A percentile compares a stretch with the other conserved stretches of the same genome.
Evolutionary conservation across 1,140 invertebrate genomes (phyloP).

Genomic region (Platyscapa corneri): DNA sequence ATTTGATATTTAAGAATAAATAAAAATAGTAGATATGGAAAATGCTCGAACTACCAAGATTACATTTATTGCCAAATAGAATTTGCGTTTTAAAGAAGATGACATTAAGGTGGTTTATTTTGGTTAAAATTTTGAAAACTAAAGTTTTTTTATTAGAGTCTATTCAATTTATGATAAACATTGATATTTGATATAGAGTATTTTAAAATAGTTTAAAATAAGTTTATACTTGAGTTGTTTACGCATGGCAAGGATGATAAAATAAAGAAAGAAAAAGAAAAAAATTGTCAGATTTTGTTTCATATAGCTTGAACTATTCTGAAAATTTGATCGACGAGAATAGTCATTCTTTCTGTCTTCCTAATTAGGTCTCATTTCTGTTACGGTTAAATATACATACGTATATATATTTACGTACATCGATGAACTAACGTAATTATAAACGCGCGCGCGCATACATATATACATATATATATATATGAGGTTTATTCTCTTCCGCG

Average conservation of each 20-base stretch:
- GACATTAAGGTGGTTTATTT: no score
- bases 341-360: slow-evolving; percentile 58
- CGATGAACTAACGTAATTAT: no score
- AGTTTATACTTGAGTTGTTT: no score
- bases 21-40: no score
- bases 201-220: not conserved
- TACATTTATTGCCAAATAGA: no score
- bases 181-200: no score
- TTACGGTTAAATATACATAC: slow-evolving; percentile 19
- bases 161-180: not conserved
- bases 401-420: no score
- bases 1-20: no score
- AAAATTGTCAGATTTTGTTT: slow-evolving; percentile 60
- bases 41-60: no score
- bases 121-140: no score
- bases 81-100: no score
- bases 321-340: slow-evolving; percentile 68
- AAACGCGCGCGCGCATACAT: not conserved
- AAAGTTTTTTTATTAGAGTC: slow-evolving; percentile 13
- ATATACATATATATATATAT: not conserved
- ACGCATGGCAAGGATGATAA: not conserved
- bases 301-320: slow-evolving; percentile 66
- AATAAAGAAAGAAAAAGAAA: not conserved
- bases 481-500: slow-evolving; percentile 47
- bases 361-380: slow-evolving; percentile 54